Evolutionary conservation across 2,113 vertebrate species (phyloP).

Genomic region (Paradoxurus hermaphroditus): DNA sequence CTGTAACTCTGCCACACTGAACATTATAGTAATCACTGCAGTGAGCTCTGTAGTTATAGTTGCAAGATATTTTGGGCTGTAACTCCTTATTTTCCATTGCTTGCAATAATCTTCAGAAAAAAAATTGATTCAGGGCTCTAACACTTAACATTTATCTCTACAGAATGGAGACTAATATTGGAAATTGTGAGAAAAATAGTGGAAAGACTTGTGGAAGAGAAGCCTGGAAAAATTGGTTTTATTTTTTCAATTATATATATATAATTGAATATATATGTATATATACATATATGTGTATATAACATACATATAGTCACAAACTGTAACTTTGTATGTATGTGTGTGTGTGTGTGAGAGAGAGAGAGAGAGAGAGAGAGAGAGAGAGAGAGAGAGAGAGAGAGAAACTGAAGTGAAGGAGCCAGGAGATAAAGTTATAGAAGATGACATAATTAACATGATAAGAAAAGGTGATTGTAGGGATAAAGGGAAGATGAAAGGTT

Average conservation of each 20-base stretch:
- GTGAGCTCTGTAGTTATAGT: conserved; percentile 25
- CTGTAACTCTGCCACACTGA: conserved; percentile 29
- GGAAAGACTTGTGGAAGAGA: background rate
- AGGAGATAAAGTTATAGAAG: background rate
- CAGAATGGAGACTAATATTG: background rate
- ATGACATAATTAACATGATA: background rate
- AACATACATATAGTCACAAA: background rate
- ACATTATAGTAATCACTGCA: conserved; percentile 39
- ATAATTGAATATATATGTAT: background rate
- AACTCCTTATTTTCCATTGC: conserved; percentile 37
- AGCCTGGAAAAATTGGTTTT: conserved; percentile 2
- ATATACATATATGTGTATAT: background rate
- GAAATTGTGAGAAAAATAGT: conserved; percentile 1
- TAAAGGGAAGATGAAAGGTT: background rate
- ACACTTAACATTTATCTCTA: background rate
- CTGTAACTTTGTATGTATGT: too few species aligned
- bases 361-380: background rate
- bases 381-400: background rate
- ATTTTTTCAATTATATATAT: background rate
- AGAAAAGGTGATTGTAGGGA: background rate
- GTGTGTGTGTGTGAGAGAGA: background rate
- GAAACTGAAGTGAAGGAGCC: background rate
- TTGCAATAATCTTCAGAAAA: conserved; percentile 42
- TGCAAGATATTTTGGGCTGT: background rate
- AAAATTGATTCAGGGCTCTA: background rate